Conservation (phyloP, 2,888 invertebrate species). For the Chironomus riparius region DNA sequence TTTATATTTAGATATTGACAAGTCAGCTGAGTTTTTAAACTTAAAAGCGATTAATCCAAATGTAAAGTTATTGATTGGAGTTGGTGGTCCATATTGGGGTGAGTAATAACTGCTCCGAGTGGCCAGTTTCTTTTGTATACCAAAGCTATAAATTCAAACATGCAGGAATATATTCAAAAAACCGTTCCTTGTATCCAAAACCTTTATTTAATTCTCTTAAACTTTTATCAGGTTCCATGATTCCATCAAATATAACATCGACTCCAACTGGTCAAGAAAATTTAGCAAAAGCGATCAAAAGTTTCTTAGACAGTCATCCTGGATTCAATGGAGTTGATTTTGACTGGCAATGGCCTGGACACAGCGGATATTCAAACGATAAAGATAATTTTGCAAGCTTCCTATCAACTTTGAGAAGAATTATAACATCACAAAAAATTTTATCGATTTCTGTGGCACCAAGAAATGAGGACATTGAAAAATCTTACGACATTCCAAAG, state of each 20-base stretch:
- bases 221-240: constrained; percentile 38
- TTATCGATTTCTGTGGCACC: constrained; percentile 7
- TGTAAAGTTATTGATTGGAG: constrained; percentile 39
- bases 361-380: constrained; percentile 29
- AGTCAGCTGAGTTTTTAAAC: no score
- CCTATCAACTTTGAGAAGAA: background rate
- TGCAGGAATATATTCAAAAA: no score
- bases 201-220: no score
- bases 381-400: background rate
- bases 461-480: background rate
- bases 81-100: constrained; percentile 45
- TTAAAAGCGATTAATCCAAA: constrained; percentile 41
- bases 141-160: no score
- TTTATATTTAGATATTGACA: no score
- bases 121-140: no score
- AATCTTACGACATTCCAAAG: background rate
- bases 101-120: no score
- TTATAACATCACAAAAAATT: background rate
- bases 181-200: no score
- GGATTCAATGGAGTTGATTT: constrained; percentile 52
- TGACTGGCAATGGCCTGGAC: constrained; percentile 53
- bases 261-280: constrained; percentile 21
- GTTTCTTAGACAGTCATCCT: constrained; percentile 35
- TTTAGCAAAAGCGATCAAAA: constrained; percentile 34
- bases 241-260: constrained; percentile 38